Conservation (phyloP, 2,888 invertebrate species). For the Ferdinandea cuprea region DNA sequence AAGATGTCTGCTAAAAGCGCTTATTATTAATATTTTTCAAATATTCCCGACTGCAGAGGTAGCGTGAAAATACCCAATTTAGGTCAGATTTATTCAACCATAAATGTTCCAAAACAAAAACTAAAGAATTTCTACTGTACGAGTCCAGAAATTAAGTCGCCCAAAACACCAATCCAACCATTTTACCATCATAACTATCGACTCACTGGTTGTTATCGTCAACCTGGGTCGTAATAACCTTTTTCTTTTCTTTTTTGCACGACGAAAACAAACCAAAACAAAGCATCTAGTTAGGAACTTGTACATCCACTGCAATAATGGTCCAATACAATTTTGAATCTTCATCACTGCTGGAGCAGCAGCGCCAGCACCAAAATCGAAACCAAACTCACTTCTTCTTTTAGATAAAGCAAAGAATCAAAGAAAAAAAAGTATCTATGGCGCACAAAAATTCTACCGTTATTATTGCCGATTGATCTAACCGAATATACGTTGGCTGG, state of each 20-base stretch:
- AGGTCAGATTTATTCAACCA: slow-evolving; percentile 35
- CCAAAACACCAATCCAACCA: slow-evolving; percentile 30
- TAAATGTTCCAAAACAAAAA: slow-evolving; percentile 30
- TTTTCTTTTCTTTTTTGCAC: slow-evolving; percentile 5
- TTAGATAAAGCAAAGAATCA: neutral
- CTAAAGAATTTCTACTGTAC: neutral
- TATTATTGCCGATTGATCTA: slow-evolving; percentile 65
- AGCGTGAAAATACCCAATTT: no score
- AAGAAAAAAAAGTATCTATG: slow-evolving; percentile 40
- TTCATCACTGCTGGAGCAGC: slow-evolving; percentile 32
- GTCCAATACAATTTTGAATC: slow-evolving; percentile 15
- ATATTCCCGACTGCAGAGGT: no score
- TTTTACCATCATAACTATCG: slow-evolving; percentile 34
- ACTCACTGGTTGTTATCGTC: slow-evolving; percentile 11
- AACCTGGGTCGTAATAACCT: neutral
- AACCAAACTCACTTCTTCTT: slow-evolving; percentile 59
- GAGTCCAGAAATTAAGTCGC: slow-evolving; percentile 19
- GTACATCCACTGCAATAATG: slow-evolving; percentile 2
- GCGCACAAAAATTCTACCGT: slow-evolving; percentile 65
- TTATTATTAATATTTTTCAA: no score
- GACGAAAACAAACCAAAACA: neutral
- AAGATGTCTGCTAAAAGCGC: no score
- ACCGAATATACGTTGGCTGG: slow-evolving; percentile 50
- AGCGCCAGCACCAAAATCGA: slow-evolving; percentile 50
- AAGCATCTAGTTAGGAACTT: no score